A percentile compares a stretch with the other conserved stretches of the same genome.
These are phyloP conservation scores for Eudasyphora cyanicolor DNA, from an alignment of 2,888 invertebrate genomes.

Conservation along the genomic window DNA sequence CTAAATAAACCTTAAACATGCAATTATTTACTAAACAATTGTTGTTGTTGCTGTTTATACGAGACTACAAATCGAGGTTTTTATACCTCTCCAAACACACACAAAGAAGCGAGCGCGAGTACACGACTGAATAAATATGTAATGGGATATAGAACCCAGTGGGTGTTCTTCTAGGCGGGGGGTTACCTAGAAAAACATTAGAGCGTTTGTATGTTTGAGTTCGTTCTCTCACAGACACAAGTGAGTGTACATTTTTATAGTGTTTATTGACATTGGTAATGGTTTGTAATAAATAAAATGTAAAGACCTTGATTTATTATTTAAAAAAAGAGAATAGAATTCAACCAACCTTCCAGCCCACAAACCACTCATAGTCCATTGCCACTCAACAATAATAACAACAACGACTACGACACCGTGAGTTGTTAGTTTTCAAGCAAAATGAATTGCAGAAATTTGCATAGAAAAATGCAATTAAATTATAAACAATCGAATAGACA, in stretches of 20 bases:
- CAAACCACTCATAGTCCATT: not conserved
- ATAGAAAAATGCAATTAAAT: slow-evolving; percentile 4
- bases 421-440: not conserved
- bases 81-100: not conserved
- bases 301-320: slow-evolving; percentile 37
- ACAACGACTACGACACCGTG: not conserved
- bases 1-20: slow-evolving; percentile 57
- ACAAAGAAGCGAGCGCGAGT: too few relatives aligned
- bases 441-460: not conserved
- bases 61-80: slow-evolving; percentile 17
- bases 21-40: slow-evolving; percentile 51
- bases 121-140: not conserved
- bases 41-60: not conserved
- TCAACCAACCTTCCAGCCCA: not conserved
- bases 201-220: not conserved
- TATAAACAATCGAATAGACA: not conserved
- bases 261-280: slow-evolving; percentile 44
- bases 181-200: not conserved
- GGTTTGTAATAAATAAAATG: slow-evolving; percentile 27
- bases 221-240: not conserved
- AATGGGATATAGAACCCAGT: not conserved
- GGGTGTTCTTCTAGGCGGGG: not conserved
- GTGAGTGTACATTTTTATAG: not conserved
- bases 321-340: too few relatives aligned
- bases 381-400: not conserved